Conservation (phyloP, 2,113 vertebrate species). For the Platysternon megacephalum region DNA sequence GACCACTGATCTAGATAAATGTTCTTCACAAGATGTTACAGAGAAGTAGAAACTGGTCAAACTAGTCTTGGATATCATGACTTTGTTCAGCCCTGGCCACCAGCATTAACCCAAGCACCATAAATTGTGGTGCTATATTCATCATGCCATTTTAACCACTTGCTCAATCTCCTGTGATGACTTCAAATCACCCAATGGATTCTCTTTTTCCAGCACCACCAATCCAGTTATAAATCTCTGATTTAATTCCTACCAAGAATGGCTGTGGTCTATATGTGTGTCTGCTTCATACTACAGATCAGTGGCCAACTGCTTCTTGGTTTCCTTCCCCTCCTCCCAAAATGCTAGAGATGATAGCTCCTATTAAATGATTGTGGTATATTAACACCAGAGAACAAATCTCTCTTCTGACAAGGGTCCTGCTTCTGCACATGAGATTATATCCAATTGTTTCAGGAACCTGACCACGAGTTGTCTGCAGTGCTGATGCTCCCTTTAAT, state of each 20-base stretch:
- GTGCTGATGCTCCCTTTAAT: neutral
- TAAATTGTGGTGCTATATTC: no score
- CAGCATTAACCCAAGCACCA: no score
- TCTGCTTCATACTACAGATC: no score
- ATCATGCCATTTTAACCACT: no score
- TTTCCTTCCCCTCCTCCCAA: neutral
- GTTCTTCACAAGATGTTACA: no score
- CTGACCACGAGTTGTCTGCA: neutral
- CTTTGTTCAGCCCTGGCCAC: no score
- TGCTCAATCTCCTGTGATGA: no score
- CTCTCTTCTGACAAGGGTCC: neutral
- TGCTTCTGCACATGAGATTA: neutral
- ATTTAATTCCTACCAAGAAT: neutral
- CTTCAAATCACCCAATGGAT: no score
- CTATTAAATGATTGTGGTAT: neutral
- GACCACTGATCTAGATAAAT: no score
- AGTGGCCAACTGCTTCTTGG: neutral
- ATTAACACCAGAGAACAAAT: neutral
- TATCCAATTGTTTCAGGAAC: neutral
- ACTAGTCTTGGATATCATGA: no score
- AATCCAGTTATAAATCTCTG: neutral
- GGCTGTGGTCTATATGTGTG: neutral
- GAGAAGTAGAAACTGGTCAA: no score
- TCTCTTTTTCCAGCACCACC: no score
- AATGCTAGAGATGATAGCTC: neutral